Percentiles rank a stretch among this genome's conserved stretches.
These are phyloP conservation scores for Pseudochromis fuscus DNA, from an alignment of 2,797 vertebrate genomes.

Conservation along the genomic window DNA sequence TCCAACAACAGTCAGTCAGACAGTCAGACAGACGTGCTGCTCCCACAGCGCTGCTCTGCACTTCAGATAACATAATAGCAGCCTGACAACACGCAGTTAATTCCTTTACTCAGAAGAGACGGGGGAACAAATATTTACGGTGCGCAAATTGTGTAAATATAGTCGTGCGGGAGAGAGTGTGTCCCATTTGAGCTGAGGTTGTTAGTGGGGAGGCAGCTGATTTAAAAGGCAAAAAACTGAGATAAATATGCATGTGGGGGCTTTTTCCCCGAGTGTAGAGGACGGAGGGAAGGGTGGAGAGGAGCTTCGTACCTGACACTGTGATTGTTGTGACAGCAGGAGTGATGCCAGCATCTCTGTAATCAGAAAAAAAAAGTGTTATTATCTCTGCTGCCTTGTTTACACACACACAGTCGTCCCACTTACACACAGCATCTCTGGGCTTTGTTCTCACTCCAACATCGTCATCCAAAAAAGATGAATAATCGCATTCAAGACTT, in stretches of 20 bases:
- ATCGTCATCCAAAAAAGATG: slow-evolving; percentile 58
- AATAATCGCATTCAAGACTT: slow-evolving; percentile 57
- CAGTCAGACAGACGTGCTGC: slow-evolving; percentile 30
- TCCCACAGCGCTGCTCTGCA: neutral
- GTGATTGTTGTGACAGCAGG: slow-evolving; percentile 91
- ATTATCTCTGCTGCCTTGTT: slow-evolving; percentile 41
- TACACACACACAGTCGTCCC: slow-evolving; percentile 1
- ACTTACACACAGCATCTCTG: slow-evolving; percentile 21
- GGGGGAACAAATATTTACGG: slow-evolving; percentile 47
- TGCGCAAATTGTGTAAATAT: slow-evolving; percentile 56
- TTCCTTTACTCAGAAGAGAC: slow-evolving; percentile 39
- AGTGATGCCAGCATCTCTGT: slow-evolving; percentile 94
- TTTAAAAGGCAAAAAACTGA: slow-evolving; percentile 33
- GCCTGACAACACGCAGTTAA: slow-evolving; percentile 39
- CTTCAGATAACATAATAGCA: slow-evolving; percentile 34
- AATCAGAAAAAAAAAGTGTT: slow-evolving; percentile 50
- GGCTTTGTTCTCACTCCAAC: slow-evolving; percentile 42
- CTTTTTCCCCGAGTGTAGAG: slow-evolving; percentile 45
- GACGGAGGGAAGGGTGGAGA: slow-evolving; percentile 30
- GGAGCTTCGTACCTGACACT: slow-evolving; percentile 88
- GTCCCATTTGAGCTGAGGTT: slow-evolving; percentile 44
- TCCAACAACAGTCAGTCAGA: slow-evolving; percentile 39
- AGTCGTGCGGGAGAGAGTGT: slow-evolving; percentile 41
- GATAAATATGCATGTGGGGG: slow-evolving; percentile 44
- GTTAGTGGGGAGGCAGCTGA: slow-evolving; percentile 33